Percentiles rank a stretch among this genome's conserved stretches.
Conservation (phyloP, 2,113 vertebrate genomes). For the Diadophis punctatus region DNA sequence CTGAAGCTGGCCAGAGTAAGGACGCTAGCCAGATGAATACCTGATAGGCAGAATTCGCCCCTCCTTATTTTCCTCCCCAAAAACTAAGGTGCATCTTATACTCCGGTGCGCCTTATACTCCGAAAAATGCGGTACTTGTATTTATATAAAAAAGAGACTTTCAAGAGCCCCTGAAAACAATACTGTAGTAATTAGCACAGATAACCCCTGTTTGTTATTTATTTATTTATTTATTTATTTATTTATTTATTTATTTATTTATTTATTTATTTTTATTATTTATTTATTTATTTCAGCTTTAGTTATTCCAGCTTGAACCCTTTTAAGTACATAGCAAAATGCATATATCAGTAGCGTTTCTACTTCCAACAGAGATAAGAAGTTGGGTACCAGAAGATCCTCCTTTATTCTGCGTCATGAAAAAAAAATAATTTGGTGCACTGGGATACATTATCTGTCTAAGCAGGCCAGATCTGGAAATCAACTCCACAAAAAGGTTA, state of each 20-base stretch:
- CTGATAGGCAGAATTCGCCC: too few species aligned
- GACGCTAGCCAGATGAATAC: too few species aligned
- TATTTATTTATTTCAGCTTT: not conserved
- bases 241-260: too few species aligned
- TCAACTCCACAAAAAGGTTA: not conserved
- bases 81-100: too few species aligned
- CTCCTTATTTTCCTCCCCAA: too few species aligned
- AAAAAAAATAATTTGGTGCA: not conserved
- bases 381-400: not conserved
- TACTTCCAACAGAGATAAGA: not conserved
- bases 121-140: too few species aligned
- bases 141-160: not conserved
- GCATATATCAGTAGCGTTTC: not conserved
- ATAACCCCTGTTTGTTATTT: not conserved
- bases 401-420: not conserved
- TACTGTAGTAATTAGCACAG: not conserved
- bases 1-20: too few species aligned
- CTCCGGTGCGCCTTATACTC: too few species aligned
- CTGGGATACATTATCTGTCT: not conserved
- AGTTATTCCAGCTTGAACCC: not conserved
- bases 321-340: not conserved
- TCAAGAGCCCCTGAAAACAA: not conserved
- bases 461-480: not conserved
- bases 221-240: too few species aligned
- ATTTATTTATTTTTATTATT: too few species aligned